phyloP scores from a whole-genome alignment of 2,113 vertebrate species.

The Ochotona curzoniae region DNA sequence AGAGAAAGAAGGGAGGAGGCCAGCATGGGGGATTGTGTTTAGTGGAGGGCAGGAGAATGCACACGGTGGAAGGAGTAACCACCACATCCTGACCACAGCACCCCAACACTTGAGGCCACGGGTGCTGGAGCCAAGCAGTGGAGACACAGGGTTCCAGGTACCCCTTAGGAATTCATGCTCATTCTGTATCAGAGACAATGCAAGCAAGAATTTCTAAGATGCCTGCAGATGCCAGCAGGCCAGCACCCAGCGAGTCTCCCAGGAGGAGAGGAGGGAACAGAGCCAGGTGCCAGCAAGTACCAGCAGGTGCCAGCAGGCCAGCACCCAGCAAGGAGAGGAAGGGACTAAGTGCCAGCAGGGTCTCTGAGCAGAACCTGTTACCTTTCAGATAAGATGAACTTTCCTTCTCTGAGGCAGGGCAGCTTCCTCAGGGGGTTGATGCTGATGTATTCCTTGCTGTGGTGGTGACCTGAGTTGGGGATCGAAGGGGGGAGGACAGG shows the following conservation, averaged over 20 bases:
- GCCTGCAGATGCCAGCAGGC: too few species aligned
- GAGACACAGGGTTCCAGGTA: neutral
- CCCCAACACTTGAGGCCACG: too few species aligned
- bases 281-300: too few species aligned
- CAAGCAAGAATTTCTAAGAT: too few species aligned
- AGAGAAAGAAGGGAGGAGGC: neutral
- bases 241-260: neutral
- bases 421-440: conserved; percentile 77
- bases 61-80: too few species aligned
- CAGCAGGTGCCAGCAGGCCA: too few species aligned
- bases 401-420: conserved; percentile 76
- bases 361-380: neutral
- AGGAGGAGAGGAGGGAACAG: neutral
- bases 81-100: too few species aligned
- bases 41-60: neutral
- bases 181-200: too few species aligned
- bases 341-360: too few species aligned
- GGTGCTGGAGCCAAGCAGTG: neutral
- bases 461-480: conserved; percentile 58
- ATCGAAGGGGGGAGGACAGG: too few species aligned
- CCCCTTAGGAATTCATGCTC: neutral
- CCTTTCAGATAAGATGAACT: conserved; percentile 77
- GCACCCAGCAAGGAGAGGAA: neutral
- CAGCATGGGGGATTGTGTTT: neutral
- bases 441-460: conserved; percentile 70